phyloP scores from a whole-genome alignment of 2,888 invertebrate genomes.

The Phengaris arion region DNA sequence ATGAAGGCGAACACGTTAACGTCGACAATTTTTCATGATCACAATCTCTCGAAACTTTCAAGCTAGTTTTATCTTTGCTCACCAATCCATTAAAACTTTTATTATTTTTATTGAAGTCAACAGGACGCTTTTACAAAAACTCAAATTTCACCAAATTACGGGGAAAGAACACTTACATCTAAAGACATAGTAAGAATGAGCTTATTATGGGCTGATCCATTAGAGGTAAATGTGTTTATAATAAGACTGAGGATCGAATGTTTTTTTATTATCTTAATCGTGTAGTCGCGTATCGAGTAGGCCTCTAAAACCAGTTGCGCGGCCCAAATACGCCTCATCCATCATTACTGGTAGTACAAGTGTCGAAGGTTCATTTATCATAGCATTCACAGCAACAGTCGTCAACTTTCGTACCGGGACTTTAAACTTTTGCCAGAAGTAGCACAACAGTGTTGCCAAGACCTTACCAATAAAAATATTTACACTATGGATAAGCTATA shows the following conservation, averaged over 20 bases:
- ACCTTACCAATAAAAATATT: too few relatives aligned
- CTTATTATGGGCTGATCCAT: constrained; percentile 49
- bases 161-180: neutral
- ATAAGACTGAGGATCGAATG: constrained; percentile 56
- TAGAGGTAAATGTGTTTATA: constrained; percentile 64
- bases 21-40: too few relatives aligned
- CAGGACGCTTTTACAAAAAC: neutral
- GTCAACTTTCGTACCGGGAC: constrained; percentile 12
- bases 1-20: too few relatives aligned
- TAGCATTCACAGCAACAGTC: neutral
- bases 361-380: constrained; percentile 19
- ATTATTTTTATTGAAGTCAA: neutral
- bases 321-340: constrained; percentile 14
- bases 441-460: too few relatives aligned
- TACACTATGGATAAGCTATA: too few relatives aligned
- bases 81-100: neutral
- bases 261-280: constrained; percentile 69
- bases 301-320: constrained; percentile 41
- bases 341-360: constrained; percentile 10
- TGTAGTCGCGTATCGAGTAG: constrained; percentile 45
- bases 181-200: constrained; percentile 10
- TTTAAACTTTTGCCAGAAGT: neutral
- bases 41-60: too few relatives aligned
- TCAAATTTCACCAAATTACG: constrained; percentile 8
- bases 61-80: neutral